Conservation (phyloP, 2,113 vertebrate species). For the Pangasianodon hypophthalmus region DNA sequence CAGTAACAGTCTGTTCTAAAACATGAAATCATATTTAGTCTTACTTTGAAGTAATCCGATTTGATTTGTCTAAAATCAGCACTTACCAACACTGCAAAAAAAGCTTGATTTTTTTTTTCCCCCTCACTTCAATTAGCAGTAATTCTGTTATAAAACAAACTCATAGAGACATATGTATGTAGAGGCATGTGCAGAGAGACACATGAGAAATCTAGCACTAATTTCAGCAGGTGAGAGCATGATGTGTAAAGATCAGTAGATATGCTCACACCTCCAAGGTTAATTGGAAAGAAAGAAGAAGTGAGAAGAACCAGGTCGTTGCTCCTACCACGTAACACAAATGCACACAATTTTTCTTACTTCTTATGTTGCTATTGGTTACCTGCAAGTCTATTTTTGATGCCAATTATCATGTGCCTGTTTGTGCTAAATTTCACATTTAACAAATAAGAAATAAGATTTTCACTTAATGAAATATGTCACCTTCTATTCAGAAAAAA, state of each 20-base stretch:
- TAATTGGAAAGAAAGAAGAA: slow-evolving; percentile 52
- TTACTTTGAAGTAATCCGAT: neutral
- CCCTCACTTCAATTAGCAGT: neutral
- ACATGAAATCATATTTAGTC: neutral
- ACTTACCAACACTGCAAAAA: neutral
- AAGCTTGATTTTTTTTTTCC: neutral
- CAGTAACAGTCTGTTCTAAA: neutral
- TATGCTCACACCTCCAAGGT: slow-evolving; percentile 44
- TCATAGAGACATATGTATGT: neutral
- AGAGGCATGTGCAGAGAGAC: neutral
- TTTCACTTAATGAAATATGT: neutral
- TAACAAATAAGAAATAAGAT: slow-evolving; percentile 40
- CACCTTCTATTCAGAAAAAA: neutral
- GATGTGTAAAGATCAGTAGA: slow-evolving; percentile 38
- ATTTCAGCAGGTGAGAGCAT: slow-evolving; percentile 38
- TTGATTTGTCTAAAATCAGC: neutral
- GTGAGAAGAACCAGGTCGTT: slow-evolving; percentile 36
- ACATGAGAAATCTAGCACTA: neutral
- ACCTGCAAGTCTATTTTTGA: slow-evolving; percentile 69
- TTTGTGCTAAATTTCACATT: slow-evolving; percentile 61
- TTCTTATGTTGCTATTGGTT: slow-evolving; percentile 75
- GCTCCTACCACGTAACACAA: slow-evolving; percentile 43
- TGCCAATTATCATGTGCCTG: slow-evolving; percentile 66
- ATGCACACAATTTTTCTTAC: slow-evolving; percentile 4
- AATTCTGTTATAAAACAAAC: neutral